phyloP scores from a whole-genome alignment of 1,140 invertebrate genomes.

The Notospermus geniculatus region DNA sequence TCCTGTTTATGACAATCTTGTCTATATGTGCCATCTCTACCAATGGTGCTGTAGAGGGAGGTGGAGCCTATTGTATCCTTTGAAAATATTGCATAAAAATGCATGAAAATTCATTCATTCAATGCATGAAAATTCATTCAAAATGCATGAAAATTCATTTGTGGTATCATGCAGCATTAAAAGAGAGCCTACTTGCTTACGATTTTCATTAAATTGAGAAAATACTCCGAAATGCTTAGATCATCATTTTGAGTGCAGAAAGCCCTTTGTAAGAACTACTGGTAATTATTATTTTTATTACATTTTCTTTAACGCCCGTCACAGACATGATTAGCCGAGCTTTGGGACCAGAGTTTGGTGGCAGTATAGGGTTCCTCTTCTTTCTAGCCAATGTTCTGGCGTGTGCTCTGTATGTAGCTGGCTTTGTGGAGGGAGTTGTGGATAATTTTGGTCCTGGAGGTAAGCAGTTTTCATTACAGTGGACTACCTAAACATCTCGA shows the following conservation, averaged over 20 bases:
- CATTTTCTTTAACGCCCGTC: constrained; percentile 34
- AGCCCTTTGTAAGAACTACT: too few relatives aligned
- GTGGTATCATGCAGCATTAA: too few relatives aligned
- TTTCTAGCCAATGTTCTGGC: constrained; percentile 95
- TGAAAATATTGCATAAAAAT: constrained; percentile 20
- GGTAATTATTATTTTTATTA: too few relatives aligned
- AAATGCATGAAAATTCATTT: too few relatives aligned
- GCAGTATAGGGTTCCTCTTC: constrained; percentile 93
- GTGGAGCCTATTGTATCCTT: constrained; percentile 98
- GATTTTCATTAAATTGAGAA: too few relatives aligned
- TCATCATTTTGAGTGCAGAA: too few relatives aligned
- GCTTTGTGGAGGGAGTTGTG: constrained; percentile 94
- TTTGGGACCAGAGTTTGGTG: constrained; percentile 92
- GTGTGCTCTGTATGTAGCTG: constrained; percentile 88
- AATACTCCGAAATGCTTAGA: too few relatives aligned
- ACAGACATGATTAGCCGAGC: constrained; percentile 91
- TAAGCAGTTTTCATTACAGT: too few relatives aligned
- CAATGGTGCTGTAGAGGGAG: constrained; percentile 97
- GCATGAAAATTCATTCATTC: too few relatives aligned
- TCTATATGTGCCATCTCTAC: constrained; percentile 98
- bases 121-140: too few relatives aligned
- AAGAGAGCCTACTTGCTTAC: too few relatives aligned
- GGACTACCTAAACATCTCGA: too few relatives aligned
- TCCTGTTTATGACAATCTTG: constrained; percentile 92
- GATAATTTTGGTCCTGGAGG: constrained; percentile 91